A percentile compares a stretch with the other conserved stretches of the same genome.
Evolutionary conservation across 2,888 invertebrate species (phyloP).

Genomic region (Acleris laterana): DNA sequence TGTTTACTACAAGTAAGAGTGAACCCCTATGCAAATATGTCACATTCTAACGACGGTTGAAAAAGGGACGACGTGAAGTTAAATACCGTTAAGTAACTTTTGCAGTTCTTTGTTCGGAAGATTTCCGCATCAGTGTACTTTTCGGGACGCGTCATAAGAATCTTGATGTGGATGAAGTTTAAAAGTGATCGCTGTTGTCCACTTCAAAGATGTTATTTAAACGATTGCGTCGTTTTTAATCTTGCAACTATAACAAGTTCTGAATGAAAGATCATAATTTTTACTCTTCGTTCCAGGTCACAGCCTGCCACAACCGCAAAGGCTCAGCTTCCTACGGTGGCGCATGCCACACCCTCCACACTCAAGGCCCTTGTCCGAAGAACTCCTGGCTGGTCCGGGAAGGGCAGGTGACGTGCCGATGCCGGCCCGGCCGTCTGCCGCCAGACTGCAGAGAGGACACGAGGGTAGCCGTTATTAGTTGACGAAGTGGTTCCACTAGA

Average conservation of each 20-base stretch:
- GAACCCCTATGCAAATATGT: too few species aligned
- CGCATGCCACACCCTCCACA: constrained; percentile 90
- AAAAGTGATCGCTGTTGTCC: too few species aligned
- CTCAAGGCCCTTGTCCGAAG: constrained; percentile 89
- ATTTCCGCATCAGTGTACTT: too few species aligned
- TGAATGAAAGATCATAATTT: background rate
- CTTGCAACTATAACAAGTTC: too few species aligned
- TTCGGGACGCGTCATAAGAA: too few species aligned
- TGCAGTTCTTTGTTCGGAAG: too few species aligned
- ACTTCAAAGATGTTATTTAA: too few species aligned
- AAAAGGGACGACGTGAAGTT: too few species aligned
- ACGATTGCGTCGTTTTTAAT: background rate
- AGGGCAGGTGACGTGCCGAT: constrained; percentile 85
- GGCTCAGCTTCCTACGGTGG: constrained; percentile 87
- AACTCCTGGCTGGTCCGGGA: constrained; percentile 84
- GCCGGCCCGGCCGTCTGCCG: constrained; percentile 81
- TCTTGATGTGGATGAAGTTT: too few species aligned
- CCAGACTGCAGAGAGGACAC: constrained; percentile 51
- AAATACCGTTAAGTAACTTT: too few species aligned
- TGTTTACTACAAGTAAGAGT: too few species aligned
- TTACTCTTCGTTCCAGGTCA: constrained; percentile 57
- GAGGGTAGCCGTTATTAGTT: constrained; percentile 35
- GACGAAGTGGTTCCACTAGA: constrained; percentile 16
- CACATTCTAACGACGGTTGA: too few species aligned
- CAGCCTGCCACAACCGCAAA: constrained; percentile 83